These are phyloP conservation scores for Holothuria leucospilota DNA, from an alignment of 53 echinoderm and acorn worm species.

Conservation along the genomic window DNA sequence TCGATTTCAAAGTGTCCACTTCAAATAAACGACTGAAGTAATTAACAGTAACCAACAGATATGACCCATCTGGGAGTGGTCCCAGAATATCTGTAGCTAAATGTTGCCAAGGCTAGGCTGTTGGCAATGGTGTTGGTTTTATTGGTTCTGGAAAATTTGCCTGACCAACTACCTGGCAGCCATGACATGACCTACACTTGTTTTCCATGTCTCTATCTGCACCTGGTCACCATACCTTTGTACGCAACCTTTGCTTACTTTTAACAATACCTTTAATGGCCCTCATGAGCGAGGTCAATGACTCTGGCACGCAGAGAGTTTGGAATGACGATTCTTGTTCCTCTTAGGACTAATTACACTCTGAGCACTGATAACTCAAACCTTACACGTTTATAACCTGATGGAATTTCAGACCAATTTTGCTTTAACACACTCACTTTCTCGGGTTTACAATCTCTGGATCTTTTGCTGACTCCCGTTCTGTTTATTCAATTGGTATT, in stretches of 20 bases:
- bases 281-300: constrained; percentile 21
- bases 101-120: not conserved
- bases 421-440: constrained; percentile 1
- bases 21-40: constrained; percentile 13
- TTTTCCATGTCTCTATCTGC: constrained; percentile 39
- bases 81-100: not conserved
- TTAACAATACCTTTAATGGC: constrained; percentile 70
- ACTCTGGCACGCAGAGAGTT: constrained; percentile 16
- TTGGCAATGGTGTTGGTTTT: constrained; percentile 8
- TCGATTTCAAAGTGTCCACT: constrained; percentile 11
- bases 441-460: constrained; percentile 39
- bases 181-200: constrained; percentile 55
- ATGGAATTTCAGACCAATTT: constrained; percentile 21
- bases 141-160: constrained; percentile 34
- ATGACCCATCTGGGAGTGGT: not conserved
- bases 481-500: constrained; percentile 43
- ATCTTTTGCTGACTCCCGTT: constrained; percentile 49
- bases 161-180: constrained; percentile 64
- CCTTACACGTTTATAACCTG: constrained; percentile 35
- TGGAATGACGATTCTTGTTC: constrained; percentile 54
- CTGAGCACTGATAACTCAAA: constrained; percentile 29
- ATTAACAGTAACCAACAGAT: not conserved
- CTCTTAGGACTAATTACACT: too few species aligned
- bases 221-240: constrained; percentile 70
- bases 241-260: constrained; percentile 65